Conservation (phyloP, 2,888 invertebrate genomes). For the Crocallis elinguaria region DNA sequence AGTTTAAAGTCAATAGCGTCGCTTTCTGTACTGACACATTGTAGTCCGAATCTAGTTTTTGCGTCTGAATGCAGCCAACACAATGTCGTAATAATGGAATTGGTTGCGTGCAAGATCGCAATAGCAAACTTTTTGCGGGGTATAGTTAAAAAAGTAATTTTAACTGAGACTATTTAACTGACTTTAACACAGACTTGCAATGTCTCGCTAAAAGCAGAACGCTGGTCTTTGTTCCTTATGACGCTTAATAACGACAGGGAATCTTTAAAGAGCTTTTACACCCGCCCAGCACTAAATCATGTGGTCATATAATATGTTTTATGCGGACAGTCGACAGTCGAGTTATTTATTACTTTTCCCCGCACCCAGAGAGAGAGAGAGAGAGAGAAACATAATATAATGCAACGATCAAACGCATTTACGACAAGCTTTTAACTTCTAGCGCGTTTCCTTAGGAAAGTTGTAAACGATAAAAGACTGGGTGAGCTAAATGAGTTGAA, state of each 20-base stretch:
- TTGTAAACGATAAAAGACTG: constrained; percentile 35
- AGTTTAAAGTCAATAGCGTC: too few species aligned
- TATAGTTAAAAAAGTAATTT: background rate
- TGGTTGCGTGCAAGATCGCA: too few species aligned
- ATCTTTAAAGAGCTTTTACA: constrained; percentile 4
- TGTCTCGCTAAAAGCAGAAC: background rate
- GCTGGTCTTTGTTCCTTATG: background rate
- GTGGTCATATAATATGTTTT: constrained; percentile 29
- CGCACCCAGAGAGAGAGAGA: constrained; percentile 51
- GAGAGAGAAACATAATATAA: constrained; percentile 53
- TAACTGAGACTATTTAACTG: too few species aligned
- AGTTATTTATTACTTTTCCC: constrained; percentile 67
- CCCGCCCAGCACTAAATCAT: constrained; percentile 25
- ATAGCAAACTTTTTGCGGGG: too few species aligned
- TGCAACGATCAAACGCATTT: constrained; percentile 59
- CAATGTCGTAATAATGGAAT: too few species aligned
- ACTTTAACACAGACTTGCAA: background rate
- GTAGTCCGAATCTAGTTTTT: too few species aligned
- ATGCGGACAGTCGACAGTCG: constrained; percentile 28
- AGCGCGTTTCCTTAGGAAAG: constrained; percentile 48
- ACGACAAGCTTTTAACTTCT: constrained; percentile 59
- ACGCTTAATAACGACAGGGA: background rate
- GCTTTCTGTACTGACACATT: too few species aligned
- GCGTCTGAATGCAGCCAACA: too few species aligned
- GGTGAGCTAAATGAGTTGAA: constrained; percentile 3